phyloP scores from a whole-genome alignment of 2,113 vertebrate species.

The Pelobates fuscus region DNA sequence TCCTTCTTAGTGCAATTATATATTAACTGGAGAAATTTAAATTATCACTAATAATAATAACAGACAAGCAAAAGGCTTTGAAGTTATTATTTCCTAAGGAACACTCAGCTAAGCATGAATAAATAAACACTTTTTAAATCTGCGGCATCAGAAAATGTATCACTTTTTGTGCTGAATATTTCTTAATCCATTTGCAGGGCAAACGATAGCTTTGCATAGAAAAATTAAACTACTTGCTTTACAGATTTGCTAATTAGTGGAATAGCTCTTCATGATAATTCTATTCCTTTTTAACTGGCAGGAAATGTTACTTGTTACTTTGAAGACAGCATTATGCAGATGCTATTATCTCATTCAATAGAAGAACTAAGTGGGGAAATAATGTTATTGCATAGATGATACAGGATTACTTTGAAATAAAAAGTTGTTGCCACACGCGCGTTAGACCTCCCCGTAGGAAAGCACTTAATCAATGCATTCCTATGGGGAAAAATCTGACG shows the following conservation, averaged over 20 bases:
- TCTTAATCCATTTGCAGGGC: background rate
- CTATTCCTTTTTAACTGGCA: conserved; percentile 17
- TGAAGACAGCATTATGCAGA: conserved; percentile 4
- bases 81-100: too few species aligned
- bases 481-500: too few species aligned
- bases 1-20: too few species aligned
- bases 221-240: background rate
- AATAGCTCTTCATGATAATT: conserved; percentile 9
- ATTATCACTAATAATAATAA: too few species aligned
- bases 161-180: background rate
- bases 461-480: too few species aligned
- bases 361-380: background rate
- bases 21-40: too few species aligned
- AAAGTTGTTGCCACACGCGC: too few species aligned
- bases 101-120: too few species aligned
- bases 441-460: too few species aligned
- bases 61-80: too few species aligned
- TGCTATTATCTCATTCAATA: conserved; percentile 29
- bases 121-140: background rate
- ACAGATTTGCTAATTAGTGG: background rate
- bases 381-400: conserved; percentile 13
- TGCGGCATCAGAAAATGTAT: background rate
- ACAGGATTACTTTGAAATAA: conserved; percentile 22
- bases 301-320: conserved; percentile 18
- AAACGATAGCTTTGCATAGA: background rate